Evolutionary conservation across 2,888 invertebrate species (phyloP), one percentile per base, ranked within the genome.

Genomic region (Diploptera punctata): DNA sequence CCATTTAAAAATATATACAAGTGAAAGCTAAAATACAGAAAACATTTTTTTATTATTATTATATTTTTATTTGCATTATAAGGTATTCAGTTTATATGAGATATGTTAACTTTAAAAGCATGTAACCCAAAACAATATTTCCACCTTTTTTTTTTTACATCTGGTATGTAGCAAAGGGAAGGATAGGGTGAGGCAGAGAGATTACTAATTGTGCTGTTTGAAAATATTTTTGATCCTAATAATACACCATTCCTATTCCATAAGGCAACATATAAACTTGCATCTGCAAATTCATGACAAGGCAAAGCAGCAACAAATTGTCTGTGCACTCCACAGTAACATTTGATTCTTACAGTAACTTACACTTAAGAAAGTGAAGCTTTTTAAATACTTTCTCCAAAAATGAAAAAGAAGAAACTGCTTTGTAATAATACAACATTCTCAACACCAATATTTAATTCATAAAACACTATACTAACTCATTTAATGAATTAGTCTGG

Each of bases 11-110:
- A 65, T 29, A 47, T 65, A 29, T 21, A 44, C 65, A 65, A 65
- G 65, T 65, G 65, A 65, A 65, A 65, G 65, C 65, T 65, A 65
- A 65, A 65, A 65, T 47, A 65, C 18, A 44, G 26, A 65, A 33
- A 33, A 33, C 33, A 7, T 33, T 33, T 33, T 33, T 33, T 33
- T 33, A 33, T 33, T 33, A 33, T 33, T 5, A 33, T 33, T 33
- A 33, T 33, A 65, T 65, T 65, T 38, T 65, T 44, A 43, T 44
- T 47, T 44, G 29, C 26, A 16, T 44, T 65, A 24, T 3, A n/a
- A 4, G 18, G 57, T 57, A 29, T n/a, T 26, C 43, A 65, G 43
- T 65, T 65, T 29, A 57, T n/a, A 18, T 65, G 21, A 24, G 65
- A 65, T 65, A 65, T 65, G 65, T 65, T 26, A 44, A 43, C 47